Conservation (phyloP, 2,888 invertebrate genomes). For the Apodemia mormo region DNA sequence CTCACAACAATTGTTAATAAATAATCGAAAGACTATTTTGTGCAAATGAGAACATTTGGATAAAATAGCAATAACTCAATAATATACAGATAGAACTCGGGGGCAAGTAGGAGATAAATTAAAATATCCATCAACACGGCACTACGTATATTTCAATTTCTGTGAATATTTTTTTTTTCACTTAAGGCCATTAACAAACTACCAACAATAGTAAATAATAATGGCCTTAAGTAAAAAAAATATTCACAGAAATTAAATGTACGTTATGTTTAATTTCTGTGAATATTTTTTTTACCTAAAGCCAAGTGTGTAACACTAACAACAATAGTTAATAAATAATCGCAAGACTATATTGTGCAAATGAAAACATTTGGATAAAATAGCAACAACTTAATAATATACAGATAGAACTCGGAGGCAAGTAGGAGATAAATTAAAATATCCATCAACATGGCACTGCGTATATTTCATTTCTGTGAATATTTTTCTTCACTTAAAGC, state of each 20-base stretch:
- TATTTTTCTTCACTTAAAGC: neutral
- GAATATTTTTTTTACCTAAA: neutral
- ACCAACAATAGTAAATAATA: neutral
- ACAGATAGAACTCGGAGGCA: constrained; percentile 1
- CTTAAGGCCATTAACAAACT: neutral
- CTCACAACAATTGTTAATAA: too few species aligned
- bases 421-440: constrained; percentile 22
- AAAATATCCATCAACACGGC: constrained; percentile 21
- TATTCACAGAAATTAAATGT: too few species aligned
- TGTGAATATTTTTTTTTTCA: neutral
- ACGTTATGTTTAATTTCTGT: constrained; percentile 4
- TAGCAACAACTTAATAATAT: too few species aligned
- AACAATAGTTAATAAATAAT: too few species aligned
- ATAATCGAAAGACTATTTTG: too few species aligned
- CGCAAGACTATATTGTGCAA: too few species aligned
- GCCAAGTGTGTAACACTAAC: too few species aligned
- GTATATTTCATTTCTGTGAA: constrained; percentile 12
- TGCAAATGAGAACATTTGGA: too few species aligned
- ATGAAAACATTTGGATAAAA: too few species aligned
- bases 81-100: neutral
- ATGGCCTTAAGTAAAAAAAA: too few species aligned
- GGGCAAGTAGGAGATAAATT: constrained; percentile 13
- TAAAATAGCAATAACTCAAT: too few species aligned
- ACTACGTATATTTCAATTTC: constrained; percentile 8
- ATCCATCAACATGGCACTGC: constrained; percentile 1